Base-by-base conservation (phyloP, 2,797 vertebrate species). In the Scleropages formosus region DNA sequence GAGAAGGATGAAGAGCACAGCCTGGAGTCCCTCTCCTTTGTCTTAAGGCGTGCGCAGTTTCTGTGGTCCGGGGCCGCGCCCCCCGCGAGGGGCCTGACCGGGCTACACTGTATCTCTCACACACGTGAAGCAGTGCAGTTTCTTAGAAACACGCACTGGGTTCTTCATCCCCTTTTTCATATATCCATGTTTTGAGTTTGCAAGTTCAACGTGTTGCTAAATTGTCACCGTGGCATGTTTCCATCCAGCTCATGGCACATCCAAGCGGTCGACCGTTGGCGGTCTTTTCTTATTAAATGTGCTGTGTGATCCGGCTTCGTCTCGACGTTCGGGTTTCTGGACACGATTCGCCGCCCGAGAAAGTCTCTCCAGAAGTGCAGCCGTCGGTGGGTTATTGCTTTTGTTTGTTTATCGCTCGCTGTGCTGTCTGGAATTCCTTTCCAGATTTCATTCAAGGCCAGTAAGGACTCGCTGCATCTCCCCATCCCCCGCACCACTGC, bases 241-340 rank as follows among this genome's bases (percentile, higher is more conserved):
- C 65, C 67, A 31, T 22, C 44, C 31, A n/a, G 18, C 46, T 67
- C 49, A 53, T 26, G 24, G 26, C 68, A 70, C 68, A 31, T 53
- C 4, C 26, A 16, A 12, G 12, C 22, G n/a, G 44, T 47, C n/a
- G n/a, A n/a, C n/a, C n/a, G n/a, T 39, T 39, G 31, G n/a, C n/a
- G n/a, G 39, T 39, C 2, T 39, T 6, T n/a, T 39, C 6, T 39
- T 39, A 6, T n/a, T n/a, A 39, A 39, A 31, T 2, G 31, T 31
- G 39, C 31, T 39, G 39, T 6, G 31, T 39, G 31, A 39, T 39
- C 31, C 6, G n/a, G n/a, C n/a, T n/a, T n/a, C n/a, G n/a, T n/a
- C n/a, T n/a, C n/a, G n/a, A n/a, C n/a, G n/a, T n/a, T n/a, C n/a
- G n/a, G n/a, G n/a, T n/a, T n/a, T n/a, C n/a, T n/a, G n/a, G n/a